Percentiles rank a stretch among this genome's conserved stretches.
Evolutionary conservation across 2,888 invertebrate genomes (phyloP).

Genomic region (Metallyticus violacea): DNA sequence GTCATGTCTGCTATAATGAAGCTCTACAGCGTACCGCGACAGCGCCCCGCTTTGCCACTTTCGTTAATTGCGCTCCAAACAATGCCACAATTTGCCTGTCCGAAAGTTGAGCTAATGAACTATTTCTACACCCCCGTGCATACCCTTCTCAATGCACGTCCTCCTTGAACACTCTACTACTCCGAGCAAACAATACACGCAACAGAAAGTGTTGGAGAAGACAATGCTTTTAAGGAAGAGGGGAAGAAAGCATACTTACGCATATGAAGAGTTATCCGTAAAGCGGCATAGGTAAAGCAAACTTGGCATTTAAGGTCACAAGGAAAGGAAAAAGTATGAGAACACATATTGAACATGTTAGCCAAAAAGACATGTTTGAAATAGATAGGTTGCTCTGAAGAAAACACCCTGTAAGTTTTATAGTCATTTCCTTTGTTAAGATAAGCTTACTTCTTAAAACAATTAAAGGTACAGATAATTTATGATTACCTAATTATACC

Average conservation of each 20-base stretch:
- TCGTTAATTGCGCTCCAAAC: not conserved
- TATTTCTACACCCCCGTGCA: not conserved
- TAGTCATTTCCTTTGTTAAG: no score
- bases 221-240: not conserved
- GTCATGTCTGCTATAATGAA: not conserved
- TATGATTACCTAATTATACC: no score
- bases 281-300: not conserved
- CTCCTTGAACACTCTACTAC: not conserved
- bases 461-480: no score
- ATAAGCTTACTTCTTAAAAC: no score
- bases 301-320: no score
- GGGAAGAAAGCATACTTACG: not conserved
- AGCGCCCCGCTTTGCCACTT: not conserved
- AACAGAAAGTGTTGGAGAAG: not conserved
- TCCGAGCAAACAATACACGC: not conserved
- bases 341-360: no score
- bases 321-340: no score
- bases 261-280: not conserved
- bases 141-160: not conserved
- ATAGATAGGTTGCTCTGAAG: no score
- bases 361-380: no score
- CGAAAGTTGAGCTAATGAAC: not conserved
- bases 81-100: not conserved
- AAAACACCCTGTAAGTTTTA: no score
- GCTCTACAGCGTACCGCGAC: not conserved